A percentile compares a stretch with the other conserved stretches of the same genome.
Conservation (phyloP, 2,888 invertebrate species). For the Anthophora plumipes region DNA sequence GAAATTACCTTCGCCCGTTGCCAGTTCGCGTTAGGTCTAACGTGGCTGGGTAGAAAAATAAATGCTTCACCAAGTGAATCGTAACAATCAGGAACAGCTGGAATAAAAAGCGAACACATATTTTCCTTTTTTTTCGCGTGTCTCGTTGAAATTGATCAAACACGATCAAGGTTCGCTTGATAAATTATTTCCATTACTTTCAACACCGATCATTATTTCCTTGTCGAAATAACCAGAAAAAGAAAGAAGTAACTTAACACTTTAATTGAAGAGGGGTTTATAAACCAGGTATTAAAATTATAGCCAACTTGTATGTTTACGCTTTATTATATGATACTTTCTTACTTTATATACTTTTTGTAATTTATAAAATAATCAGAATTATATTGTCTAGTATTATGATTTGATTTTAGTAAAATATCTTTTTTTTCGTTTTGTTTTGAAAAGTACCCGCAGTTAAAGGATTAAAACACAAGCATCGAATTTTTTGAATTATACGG, state of each 20-base stretch:
- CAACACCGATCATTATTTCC: too few species aligned
- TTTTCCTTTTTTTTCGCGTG: background rate
- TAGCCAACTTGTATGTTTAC: too few species aligned
- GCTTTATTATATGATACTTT: too few species aligned
- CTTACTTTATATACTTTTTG: too few species aligned
- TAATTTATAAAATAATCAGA: too few species aligned
- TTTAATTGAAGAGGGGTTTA: too few species aligned
- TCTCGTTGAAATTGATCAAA: background rate
- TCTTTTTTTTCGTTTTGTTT: too few species aligned
- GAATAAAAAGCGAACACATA: slow-evolving; percentile 18
- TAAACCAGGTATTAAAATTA: too few species aligned
- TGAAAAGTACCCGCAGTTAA: too few species aligned
- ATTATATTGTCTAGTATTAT: too few species aligned
- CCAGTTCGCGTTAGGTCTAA: slow-evolving; percentile 67
- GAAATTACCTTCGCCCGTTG: slow-evolving; percentile 76
- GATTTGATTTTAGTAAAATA: too few species aligned
- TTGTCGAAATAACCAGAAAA: background rate
- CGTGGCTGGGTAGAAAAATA: slow-evolving; percentile 60
- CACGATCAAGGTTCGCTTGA: background rate
- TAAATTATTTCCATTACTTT: background rate
- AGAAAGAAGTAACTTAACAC: too few species aligned
- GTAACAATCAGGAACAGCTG: slow-evolving; percentile 34
- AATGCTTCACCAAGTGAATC: slow-evolving; percentile 37
- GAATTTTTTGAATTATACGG: background rate
- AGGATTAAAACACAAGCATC: background rate